phyloP scores from a whole-genome alignment of 2,888 invertebrate genomes.

The Aspidiotus destructor region DNA sequence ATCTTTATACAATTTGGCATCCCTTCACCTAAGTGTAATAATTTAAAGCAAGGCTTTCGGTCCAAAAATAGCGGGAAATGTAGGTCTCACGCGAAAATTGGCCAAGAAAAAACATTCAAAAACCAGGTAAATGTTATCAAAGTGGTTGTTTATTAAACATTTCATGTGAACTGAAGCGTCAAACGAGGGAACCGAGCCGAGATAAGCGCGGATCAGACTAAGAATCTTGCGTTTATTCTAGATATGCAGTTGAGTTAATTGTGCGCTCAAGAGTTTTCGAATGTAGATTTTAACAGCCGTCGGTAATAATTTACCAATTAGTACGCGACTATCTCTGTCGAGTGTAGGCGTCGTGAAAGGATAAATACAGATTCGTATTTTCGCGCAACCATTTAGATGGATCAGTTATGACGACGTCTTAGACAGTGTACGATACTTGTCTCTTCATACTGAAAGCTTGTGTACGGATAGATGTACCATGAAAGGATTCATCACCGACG shows the following conservation, averaged over 20 bases:
- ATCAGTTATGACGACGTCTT: no score
- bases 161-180: conserved; percentile 28
- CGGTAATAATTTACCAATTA: conserved; percentile 29
- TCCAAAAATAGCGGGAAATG: no score
- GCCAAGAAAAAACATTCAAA: neutral
- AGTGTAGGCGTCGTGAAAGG: neutral
- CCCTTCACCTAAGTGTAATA: no score
- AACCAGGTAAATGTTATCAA: conserved; percentile 13
- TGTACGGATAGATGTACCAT: no score
- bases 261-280: conserved; percentile 23
- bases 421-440: no score
- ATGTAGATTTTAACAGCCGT: conserved; percentile 13
- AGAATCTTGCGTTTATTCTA: conserved; percentile 10
- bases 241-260: conserved; percentile 8
- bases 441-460: no score
- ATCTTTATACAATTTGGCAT: no score
- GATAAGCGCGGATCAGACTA: conserved; percentile 27
- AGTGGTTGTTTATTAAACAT: conserved; percentile 25
- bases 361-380: no score
- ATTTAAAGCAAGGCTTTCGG: no score
- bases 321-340: conserved; percentile 4
- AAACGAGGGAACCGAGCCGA: conserved; percentile 17
- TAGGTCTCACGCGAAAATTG: neutral
- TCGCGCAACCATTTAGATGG: no score
- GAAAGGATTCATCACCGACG: no score